A percentile compares a stretch with the other conserved stretches of the same genome.
These are phyloP conservation scores for Fulmarus glacialis DNA, from an alignment of 2,113 vertebrate genomes.

Conservation along the genomic window DNA sequence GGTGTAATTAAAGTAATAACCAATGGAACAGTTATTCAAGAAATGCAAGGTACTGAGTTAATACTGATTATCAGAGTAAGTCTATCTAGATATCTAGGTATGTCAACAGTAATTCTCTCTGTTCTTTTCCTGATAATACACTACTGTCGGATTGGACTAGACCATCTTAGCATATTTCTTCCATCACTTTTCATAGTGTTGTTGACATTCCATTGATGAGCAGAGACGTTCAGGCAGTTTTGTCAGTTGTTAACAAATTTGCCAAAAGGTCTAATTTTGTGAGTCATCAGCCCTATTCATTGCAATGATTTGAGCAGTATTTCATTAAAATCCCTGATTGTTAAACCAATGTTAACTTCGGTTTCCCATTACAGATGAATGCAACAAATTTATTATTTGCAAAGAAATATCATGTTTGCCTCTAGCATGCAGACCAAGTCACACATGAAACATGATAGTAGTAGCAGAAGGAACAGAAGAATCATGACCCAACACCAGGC, in stretches of 20 bases:
- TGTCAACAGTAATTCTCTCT: background rate
- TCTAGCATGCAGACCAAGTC: background rate
- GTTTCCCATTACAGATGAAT: background rate
- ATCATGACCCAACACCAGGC: background rate
- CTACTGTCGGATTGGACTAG: background rate
- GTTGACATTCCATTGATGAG: background rate
- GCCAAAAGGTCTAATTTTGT: background rate
- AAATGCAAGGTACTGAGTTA: background rate
- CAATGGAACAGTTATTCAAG: background rate
- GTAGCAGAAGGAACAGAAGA: background rate
- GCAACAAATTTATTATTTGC: background rate
- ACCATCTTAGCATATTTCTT: background rate
- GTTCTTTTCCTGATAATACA: background rate
- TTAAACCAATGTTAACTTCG: background rate
- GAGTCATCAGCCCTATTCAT: background rate
- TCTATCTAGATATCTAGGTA: background rate
- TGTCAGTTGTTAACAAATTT: background rate
- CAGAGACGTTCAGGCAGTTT: background rate
- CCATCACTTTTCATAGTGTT: background rate
- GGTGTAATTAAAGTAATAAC: background rate
- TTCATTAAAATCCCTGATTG: background rate
- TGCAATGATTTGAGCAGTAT: background rate
- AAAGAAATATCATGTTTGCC: background rate
- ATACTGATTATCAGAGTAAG: background rate
- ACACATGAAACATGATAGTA: background rate